Conservation (phyloP, 1,140 invertebrate species). For the Drosophila tropicalis region DNA sequence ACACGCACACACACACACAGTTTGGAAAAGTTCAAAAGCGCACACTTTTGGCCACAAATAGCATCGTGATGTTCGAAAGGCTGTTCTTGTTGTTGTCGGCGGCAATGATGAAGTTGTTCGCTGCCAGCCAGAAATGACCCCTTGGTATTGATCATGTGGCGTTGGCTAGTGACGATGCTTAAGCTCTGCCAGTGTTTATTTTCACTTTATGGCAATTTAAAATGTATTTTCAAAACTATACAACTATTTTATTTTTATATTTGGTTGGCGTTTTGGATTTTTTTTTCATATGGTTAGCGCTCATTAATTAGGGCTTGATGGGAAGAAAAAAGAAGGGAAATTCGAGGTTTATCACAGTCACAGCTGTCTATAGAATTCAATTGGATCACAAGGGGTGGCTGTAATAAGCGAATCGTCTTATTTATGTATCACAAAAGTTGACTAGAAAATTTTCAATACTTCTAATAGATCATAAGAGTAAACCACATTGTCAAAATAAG, state of each 20-base stretch:
- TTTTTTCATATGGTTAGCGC: conserved; percentile 49
- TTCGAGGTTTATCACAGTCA: background rate
- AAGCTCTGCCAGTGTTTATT: conserved; percentile 34
- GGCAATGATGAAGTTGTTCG: conserved; percentile 17
- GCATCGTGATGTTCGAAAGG: conserved; percentile 47
- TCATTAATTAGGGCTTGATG: conserved; percentile 51
- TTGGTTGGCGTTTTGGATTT: conserved; percentile 41
- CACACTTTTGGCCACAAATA: conserved; percentile 74
- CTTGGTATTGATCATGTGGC: conserved; percentile 44
- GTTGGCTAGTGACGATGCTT: conserved; percentile 29
- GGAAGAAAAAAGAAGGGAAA: background rate
- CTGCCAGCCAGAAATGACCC: conserved; percentile 24
- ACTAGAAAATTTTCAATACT: too few relatives aligned
- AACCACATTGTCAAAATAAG: too few relatives aligned
- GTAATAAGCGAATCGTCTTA: background rate
- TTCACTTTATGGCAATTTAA: conserved; percentile 65
- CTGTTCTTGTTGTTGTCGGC: conserved; percentile 11
- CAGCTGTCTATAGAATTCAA: conserved; percentile 7
- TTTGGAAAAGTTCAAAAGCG: conserved; percentile 71
- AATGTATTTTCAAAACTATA: conserved; percentile 60
- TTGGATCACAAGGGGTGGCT: background rate
- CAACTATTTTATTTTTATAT: conserved; percentile 67
- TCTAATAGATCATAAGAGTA: too few relatives aligned
- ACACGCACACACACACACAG: conserved; percentile 30
- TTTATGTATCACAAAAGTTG: too few relatives aligned